Percentiles rank a stretch among this genome's conserved stretches.
These are phyloP conservation scores for Diarsia brunnea DNA, from an alignment of 2,888 invertebrate species.

Conservation along the genomic window DNA sequence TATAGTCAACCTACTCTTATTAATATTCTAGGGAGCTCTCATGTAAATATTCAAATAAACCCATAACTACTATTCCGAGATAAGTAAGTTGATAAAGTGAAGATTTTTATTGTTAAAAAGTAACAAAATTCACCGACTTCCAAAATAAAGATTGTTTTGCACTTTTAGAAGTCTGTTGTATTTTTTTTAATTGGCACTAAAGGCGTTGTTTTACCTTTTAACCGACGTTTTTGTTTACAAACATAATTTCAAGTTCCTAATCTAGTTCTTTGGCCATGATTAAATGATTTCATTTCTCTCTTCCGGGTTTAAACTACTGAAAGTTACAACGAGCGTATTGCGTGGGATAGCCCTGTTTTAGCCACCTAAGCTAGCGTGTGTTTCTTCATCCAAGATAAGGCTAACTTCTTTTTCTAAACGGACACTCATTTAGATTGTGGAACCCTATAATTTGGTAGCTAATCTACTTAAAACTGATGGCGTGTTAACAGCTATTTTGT, in stretches of 20 bases:
- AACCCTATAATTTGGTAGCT: conserved; percentile 33
- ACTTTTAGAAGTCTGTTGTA: too few species aligned
- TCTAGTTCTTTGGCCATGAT: background rate
- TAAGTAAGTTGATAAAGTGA: too few species aligned
- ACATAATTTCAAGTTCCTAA: too few species aligned
- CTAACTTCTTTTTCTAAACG: conserved; percentile 27
- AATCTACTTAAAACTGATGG: conserved; percentile 29
- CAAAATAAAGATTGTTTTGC: too few species aligned
- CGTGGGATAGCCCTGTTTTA: conserved; percentile 31
- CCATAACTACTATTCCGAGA: too few species aligned
- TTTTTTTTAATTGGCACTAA: too few species aligned
- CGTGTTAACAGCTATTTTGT: conserved; percentile 46
- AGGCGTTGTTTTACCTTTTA: background rate
- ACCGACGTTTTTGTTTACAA: background rate
- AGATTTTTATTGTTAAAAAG: too few species aligned
- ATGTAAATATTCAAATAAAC: background rate
- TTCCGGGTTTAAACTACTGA: conserved; percentile 15
- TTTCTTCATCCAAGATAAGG: conserved; percentile 36
- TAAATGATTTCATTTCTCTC: conserved; percentile 2
- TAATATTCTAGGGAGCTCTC: background rate
- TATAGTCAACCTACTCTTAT: background rate
- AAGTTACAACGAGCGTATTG: conserved; percentile 28
- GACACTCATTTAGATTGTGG: conserved; percentile 51
- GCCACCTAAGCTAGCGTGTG: conserved; percentile 36
- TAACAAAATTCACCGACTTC: too few species aligned